Evolutionary conservation across 1,140 invertebrate species (phyloP).

Genomic region (Listronotus bonariensis): DNA sequence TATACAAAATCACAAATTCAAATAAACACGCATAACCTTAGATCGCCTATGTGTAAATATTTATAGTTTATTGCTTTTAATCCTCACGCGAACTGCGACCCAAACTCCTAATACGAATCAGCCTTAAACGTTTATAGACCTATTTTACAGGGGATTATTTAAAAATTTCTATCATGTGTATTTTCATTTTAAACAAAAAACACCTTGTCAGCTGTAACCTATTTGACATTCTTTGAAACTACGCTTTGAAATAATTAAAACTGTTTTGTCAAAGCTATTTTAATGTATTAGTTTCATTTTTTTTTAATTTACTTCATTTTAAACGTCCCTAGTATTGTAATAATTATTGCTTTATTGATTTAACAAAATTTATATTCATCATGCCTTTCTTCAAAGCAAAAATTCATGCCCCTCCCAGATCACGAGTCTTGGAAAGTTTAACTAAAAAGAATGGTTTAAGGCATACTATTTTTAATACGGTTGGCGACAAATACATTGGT

Average conservation of each 20-base stretch:
- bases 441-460: conserved; percentile 59
- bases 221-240: too few relatives aligned
- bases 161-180: too few relatives aligned
- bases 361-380: conserved; percentile 26
- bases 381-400: conserved; percentile 45
- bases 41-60: too few relatives aligned
- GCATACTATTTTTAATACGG: conserved; percentile 59
- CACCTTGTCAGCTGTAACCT: too few relatives aligned
- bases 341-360: conserved; percentile 31
- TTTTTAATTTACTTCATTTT: neutral
- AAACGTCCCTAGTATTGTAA: conserved; percentile 1
- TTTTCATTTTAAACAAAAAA: too few relatives aligned
- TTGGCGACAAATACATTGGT: conserved; percentile 60
- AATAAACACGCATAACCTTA: too few relatives aligned
- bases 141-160: too few relatives aligned
- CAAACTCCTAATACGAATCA: too few relatives aligned
- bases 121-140: too few relatives aligned
- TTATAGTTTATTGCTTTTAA: too few relatives aligned
- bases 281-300: neutral
- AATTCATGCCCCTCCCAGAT: conserved; percentile 29
- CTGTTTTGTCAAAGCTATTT: neutral
- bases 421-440: conserved; percentile 33
- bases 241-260: neutral
- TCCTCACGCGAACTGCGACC: too few relatives aligned
- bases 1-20: too few relatives aligned